Evolutionary conservation across 2,888 invertebrate species (phyloP), one percentile per base, ranked within the genome.

Genomic region (Euplexia lucipara): DNA sequence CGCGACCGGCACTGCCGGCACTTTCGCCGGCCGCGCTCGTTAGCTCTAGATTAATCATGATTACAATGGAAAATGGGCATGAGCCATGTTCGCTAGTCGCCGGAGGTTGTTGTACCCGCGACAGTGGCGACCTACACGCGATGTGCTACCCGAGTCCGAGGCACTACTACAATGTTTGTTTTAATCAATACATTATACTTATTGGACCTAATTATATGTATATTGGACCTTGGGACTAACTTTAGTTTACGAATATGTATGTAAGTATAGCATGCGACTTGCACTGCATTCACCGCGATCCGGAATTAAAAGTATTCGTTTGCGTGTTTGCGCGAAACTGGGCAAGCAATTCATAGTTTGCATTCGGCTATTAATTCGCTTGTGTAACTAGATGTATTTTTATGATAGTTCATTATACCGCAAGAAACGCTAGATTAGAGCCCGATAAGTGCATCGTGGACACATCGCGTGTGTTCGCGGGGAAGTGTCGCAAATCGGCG

Each of bases 21-120:
- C 90, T 91, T 90, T 91, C 90, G 81, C 90, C 83, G 66, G 76
- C 68, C 71, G 71, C 75, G 59, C 78, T 76, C 74, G 76, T 69
- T 76, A 76, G 70, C 53, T 75, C 75, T 72, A 78, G 49, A 76
- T 81, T 81, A 76, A 79, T 81, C 68, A 74, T 79, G 70, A 81
- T 68, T 75, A 81, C 77, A 77, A 79, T 71, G 61, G 58, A 77
- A 70, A 81, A 69, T 69, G 59, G 59, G 64, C 60, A 61, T 77
- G 70, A 48, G 44, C 62, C 66, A 58, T 56, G 65, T 48, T 71
- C 56, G 54, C 63, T 53, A 20, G 45, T 42, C 64, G 35, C 59
- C 45, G 37, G 71, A 69, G 79, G 76, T 79, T 61, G 74, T 74
- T 81, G 76, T 69, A 67, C 78, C 53, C 73, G 57, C 54, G 63